Evolutionary conservation across 2,797 vertebrate species (phyloP), one percentile per base, ranked within the genome.

Genomic region (Leucoraja ocellata): DNA sequence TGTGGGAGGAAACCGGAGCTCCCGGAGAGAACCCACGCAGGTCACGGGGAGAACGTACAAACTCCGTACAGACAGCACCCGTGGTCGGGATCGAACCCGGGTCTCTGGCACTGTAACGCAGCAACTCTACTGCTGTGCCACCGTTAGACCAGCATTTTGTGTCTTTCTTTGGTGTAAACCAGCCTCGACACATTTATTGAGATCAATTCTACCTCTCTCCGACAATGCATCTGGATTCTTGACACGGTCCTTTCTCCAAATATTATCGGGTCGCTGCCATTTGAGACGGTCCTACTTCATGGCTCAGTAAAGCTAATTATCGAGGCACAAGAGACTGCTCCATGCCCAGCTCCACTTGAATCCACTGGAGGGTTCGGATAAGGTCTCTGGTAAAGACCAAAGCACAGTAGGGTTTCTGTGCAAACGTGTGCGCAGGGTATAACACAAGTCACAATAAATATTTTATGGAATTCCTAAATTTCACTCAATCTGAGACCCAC

Each of bases 371-470:
- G 14, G 54, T 73, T 36, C 61, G 16, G 90, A 92, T 54, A 74
- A 74, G 32, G 23, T 91, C 21, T 73, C 90, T 73, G 23, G 90
- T 74, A n/a, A 54, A 54, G 71, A 92, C 71, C 36, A 54, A 54
- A 76, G 39, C 39, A 92, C 90, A 74, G 68, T 92, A 68, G 71
- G 90, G 11, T 92, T 54, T 74, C 36, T 92, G 71, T 92, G 71
- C n/a, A 73, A 92, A 18, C 14, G 25, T 58, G 36, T 28, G 16
- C 1, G 23, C 16, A 68, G 13, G 58, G 39, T 76, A n/a, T 58
- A 76, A 92, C 36, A 46, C 28, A 88, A 16, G 14, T 92, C 71
- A 54, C 25, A 14, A 92, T 46, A 54, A 92, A 76, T 92, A 54
- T n/a, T 76, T 54, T 13, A 76, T 28, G 90, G 71, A 76, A 74